phyloP scores from a whole-genome alignment of 2,113 vertebrate genomes.

The Amblyopsis rosae region DNA sequence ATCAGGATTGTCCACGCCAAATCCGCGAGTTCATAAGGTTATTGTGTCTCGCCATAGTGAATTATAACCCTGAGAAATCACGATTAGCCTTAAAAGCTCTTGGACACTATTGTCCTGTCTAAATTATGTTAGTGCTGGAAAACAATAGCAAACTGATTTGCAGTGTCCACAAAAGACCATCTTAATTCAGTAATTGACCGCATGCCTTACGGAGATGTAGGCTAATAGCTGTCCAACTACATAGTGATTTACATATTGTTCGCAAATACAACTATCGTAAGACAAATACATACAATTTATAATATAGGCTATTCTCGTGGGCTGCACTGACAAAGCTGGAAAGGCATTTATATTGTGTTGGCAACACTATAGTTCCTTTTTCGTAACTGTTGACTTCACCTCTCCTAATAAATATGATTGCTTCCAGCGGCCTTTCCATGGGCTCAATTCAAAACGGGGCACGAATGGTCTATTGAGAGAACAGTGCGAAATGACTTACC shows the following conservation, averaged over 20 bases:
- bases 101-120: constrained; percentile 33
- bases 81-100: constrained; percentile 59
- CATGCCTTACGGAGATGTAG: not conserved
- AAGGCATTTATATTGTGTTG: constrained; percentile 1
- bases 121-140: constrained; percentile 53
- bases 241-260: not conserved
- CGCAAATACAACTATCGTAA: constrained; percentile 13
- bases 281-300: constrained; percentile 28
- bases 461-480: constrained; percentile 70
- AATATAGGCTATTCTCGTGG: constrained; percentile 27
- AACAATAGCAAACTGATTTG: constrained; percentile 40
- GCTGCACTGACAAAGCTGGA: constrained; percentile 12
- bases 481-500: constrained; percentile 71
- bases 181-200: constrained; percentile 16
- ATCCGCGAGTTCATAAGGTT: constrained; percentile 76
- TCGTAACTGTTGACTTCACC: constrained; percentile 64
- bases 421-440: constrained; percentile 67
- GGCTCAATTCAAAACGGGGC: constrained; percentile 66
- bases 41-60: constrained; percentile 75
- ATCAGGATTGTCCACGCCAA: constrained; percentile 59
- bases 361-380: constrained; percentile 52
- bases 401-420: constrained; percentile 71
- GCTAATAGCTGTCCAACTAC: not conserved
- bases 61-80: constrained; percentile 73
- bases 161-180: constrained; percentile 43